Conservation (phyloP, 2,888 invertebrate genomes). For the Ecliptopera silaceata region DNA sequence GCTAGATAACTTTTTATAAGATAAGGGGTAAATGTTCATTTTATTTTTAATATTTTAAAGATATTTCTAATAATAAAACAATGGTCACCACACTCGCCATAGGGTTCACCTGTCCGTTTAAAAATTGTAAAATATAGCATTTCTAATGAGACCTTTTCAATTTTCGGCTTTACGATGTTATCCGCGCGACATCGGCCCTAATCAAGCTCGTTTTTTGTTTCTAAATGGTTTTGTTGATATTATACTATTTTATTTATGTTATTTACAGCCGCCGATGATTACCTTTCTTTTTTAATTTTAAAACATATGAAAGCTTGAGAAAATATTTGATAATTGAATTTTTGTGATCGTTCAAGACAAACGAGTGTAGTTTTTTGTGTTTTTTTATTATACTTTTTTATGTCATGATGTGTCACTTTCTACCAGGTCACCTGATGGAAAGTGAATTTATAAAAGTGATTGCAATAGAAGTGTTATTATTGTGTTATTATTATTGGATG, state of each 20-base stretch:
- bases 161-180: constrained; percentile 78
- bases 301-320: constrained; percentile 45
- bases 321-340: constrained; percentile 66
- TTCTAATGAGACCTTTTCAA: constrained; percentile 82
- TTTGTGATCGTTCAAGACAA: constrained; percentile 50
- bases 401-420: too few species aligned
- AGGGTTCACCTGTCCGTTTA: constrained; percentile 76
- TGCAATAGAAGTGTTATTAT: too few species aligned
- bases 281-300: constrained; percentile 69
- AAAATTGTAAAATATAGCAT: constrained; percentile 80
- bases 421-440: too few species aligned
- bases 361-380: background rate
- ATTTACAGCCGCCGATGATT: constrained; percentile 64
- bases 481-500: background rate
- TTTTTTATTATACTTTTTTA: too few species aligned
- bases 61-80: background rate
- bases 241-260: constrained; percentile 47
- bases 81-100: constrained; percentile 65
- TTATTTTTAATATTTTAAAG: too few species aligned
- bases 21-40: too few species aligned
- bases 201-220: constrained; percentile 72
- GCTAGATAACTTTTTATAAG: too few species aligned
- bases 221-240: constrained; percentile 50
- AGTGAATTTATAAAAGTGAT: too few species aligned
- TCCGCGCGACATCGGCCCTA: constrained; percentile 81